Base-by-base conservation (phyloP, 2,113 vertebrate genomes). In the Salminus brasiliensis region DNA sequence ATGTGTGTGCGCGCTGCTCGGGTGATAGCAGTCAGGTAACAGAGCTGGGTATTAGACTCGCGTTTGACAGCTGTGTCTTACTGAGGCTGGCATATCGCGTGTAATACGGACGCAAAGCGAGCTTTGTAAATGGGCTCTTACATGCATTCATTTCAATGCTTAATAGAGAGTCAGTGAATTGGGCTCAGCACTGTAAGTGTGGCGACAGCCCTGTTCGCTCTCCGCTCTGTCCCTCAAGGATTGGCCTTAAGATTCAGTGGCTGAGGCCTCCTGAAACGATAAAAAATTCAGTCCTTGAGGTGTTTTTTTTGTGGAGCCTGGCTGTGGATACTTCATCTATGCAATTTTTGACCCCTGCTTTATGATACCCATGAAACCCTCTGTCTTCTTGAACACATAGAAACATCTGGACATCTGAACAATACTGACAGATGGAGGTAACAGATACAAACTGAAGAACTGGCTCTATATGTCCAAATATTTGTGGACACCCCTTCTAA, bases 11-110 rank as follows among this genome's bases (percentile, higher is more conserved):
- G 34, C 57, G 70, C 47, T 36, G 49, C 49, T 55, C n/a, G 62
- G 32, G 30, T 36, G 49, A n/a, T 55, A 47, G 47, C 21, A 55
- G 36, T 41, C 32, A 43, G 36, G 65, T 45, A 45, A 67, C 47
- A 53, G 62, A 66, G 62, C 62, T 12, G 34, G 62, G 62, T 39
- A 66, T 39, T 66, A 66, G 16, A n/a, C 62, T 55, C n/a, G 1
- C 52, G 23, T 11, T 25, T 55, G 52, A 55, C 52, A 55, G 52
- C 52, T 55, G 52, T 11, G 52, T 55, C 52, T 55, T 55, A 23
- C 52, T 2, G 1, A 55, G 8, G 10, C 52, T 66, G 62, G 36
- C 21, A n/a, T 23, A 66, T 39, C 6, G 11, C 52, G 5, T 18
- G 2, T 1, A 16, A 4, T 52, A 52, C 21, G 18, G 12, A 52